These are phyloP conservation scores for Rhinella marina DNA, from an alignment of 2,797 vertebrate species.

Conservation along the genomic window DNA sequence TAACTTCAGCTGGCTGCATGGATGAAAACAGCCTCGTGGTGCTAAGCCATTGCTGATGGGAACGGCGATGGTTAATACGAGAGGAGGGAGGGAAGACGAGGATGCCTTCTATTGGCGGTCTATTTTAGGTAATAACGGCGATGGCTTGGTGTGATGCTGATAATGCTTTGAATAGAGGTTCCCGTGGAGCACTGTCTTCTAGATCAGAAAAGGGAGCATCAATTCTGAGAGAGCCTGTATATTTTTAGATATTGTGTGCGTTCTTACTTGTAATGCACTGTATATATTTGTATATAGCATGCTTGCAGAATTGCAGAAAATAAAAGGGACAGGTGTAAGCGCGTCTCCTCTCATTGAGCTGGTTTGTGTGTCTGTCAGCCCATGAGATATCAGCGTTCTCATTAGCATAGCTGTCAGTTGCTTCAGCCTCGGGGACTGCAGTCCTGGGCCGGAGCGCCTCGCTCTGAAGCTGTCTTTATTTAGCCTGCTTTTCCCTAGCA, in stretches of 20 bases:
- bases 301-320: neutral
- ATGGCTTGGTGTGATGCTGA: conserved; percentile 53
- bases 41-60: conserved; percentile 29
- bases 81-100: conserved; percentile 22
- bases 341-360: neutral
- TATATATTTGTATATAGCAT: neutral
- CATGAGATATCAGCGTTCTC: conserved; percentile 62
- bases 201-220: conserved; percentile 9
- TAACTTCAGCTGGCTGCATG: conserved; percentile 31
- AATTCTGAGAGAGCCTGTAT: neutral
- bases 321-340: conserved; percentile 37
- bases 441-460: conserved; percentile 60
- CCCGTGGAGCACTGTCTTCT: conserved; percentile 33
- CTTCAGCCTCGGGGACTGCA: conserved; percentile 58
- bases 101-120: conserved; percentile 38
- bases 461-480: conserved; percentile 62
- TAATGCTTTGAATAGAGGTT: conserved; percentile 50
- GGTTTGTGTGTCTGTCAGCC: conserved; percentile 59
- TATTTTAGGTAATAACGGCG: conserved; percentile 56
- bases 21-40: conserved; percentile 9
- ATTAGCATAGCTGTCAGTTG: conserved; percentile 61
- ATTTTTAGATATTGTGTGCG: neutral
- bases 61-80: conserved; percentile 49
- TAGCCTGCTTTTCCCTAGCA: conserved; percentile 61
- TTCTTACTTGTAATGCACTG: neutral